phyloP scores from a whole-genome alignment of 2,797 vertebrate species.

The Helarctos malayanus region DNA sequence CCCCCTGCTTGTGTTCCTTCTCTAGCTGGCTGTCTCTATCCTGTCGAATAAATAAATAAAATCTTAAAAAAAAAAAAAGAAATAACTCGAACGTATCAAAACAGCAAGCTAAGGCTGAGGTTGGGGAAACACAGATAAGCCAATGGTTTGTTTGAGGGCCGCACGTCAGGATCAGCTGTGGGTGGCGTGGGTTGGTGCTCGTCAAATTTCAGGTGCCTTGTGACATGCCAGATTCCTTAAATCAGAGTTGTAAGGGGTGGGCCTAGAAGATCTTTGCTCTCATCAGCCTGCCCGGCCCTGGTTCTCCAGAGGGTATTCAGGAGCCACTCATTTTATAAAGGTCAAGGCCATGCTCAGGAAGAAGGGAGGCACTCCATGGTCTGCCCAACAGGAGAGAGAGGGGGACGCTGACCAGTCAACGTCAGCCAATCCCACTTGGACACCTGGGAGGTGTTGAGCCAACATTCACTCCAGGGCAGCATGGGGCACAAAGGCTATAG shows the following conservation, averaged over 20 bases:
- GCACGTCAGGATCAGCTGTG: fast-evolving
- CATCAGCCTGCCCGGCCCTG: not conserved
- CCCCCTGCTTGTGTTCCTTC: too few relatives aligned
- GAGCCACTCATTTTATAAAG: not conserved
- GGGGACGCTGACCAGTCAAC: not conserved
- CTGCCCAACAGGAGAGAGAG: not conserved
- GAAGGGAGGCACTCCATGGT: not conserved
- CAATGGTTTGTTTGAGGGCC: not conserved
- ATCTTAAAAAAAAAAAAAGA: too few relatives aligned
- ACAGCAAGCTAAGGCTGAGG: not conserved
- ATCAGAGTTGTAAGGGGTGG: not conserved
- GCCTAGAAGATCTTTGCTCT: not conserved
- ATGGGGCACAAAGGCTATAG: not conserved
- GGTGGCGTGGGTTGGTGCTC: not conserved
- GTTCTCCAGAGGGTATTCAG: not conserved
- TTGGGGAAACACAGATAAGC: not conserved
- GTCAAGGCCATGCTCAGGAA: not conserved
- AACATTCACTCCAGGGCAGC: not conserved
- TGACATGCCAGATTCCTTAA: not conserved
- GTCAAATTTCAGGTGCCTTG: not conserved
- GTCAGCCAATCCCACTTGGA: not conserved
- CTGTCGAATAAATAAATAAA: too few relatives aligned
- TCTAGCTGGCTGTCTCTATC: too few relatives aligned
- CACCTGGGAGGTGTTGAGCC: not conserved
- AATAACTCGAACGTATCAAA: not conserved